Conservation (phyloP, 2,888 invertebrate species). For the Tetragnatha montana region DNA sequence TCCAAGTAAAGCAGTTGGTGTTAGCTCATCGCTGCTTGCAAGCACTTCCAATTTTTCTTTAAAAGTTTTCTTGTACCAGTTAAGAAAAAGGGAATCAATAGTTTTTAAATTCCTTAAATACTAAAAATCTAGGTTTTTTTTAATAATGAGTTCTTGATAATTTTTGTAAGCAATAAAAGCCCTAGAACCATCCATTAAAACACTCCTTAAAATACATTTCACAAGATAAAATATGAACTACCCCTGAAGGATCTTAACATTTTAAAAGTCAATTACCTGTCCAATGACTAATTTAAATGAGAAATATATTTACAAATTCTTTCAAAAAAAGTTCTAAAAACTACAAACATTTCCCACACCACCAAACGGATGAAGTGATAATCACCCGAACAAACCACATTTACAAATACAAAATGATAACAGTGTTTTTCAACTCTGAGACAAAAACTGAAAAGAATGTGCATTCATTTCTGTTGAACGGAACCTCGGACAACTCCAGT, state of each 20-base stretch:
- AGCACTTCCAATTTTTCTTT: too few relatives aligned
- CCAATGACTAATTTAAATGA: conserved; percentile 39
- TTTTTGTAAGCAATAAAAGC: too few relatives aligned
- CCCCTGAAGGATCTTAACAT: neutral
- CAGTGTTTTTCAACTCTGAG: conserved; percentile 24
- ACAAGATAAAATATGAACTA: neutral
- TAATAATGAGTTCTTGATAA: too few relatives aligned
- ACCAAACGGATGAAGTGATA: conserved; percentile 47
- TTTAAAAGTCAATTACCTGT: neutral
- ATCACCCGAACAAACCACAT: conserved; percentile 33
- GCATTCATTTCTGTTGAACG: conserved; percentile 50
- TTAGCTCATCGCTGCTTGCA: too few relatives aligned
- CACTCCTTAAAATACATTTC: neutral
- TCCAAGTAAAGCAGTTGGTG: too few relatives aligned
- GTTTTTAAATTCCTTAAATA: too few relatives aligned
- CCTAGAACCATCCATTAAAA: too few relatives aligned
- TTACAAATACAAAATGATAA: conserved; percentile 32
- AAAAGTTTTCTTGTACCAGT: too few relatives aligned
- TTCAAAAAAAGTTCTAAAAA: conserved; percentile 41
- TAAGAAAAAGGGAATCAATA: too few relatives aligned
- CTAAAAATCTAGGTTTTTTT: too few relatives aligned
- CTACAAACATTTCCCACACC: conserved; percentile 21
- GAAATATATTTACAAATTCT: conserved; percentile 30
- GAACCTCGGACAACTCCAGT: conserved; percentile 49
- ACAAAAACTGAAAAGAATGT: conserved; percentile 32